Evolutionary conservation across 2,113 vertebrate species (phyloP).

Genomic region (Desmodus rotundus): DNA sequence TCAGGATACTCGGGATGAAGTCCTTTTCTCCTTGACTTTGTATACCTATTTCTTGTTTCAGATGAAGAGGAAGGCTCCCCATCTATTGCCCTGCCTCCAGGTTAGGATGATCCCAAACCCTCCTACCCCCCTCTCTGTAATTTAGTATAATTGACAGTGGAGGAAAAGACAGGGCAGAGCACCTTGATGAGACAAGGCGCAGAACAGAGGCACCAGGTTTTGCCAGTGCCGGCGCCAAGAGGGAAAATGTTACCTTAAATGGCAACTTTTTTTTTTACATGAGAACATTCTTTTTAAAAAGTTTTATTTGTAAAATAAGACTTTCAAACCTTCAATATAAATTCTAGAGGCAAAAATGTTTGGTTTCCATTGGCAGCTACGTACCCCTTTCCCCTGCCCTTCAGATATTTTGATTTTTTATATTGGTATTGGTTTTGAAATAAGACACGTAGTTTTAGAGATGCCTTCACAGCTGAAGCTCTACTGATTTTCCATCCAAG

Average conservation of each 20-base stretch:
- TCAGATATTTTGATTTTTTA: background rate
- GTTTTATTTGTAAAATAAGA: background rate
- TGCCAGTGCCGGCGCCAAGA: background rate
- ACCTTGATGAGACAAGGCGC: background rate
- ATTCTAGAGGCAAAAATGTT: background rate
- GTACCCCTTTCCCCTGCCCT: background rate
- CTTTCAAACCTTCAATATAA: background rate
- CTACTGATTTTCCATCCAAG: background rate
- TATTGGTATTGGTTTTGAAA: background rate
- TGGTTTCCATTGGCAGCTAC: background rate
- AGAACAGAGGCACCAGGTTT: background rate
- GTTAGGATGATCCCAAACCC: conserved; percentile 77
- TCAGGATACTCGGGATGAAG: conserved; percentile 61
- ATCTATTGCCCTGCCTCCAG: conserved; percentile 81
- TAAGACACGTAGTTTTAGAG: background rate
- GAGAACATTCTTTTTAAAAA: background rate
- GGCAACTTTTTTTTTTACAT: background rate
- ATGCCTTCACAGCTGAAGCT: background rate
- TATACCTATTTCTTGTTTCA: conserved; percentile 84
- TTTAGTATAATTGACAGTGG: background rate
- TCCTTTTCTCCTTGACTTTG: conserved; percentile 75
- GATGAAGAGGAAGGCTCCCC: conserved; percentile 84
- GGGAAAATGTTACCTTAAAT: background rate
- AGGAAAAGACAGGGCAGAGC: background rate
- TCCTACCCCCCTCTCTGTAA: background rate